phyloP scores from a whole-genome alignment of 1,140 invertebrate genomes.

The Caenorhabditis brenneri region DNA sequence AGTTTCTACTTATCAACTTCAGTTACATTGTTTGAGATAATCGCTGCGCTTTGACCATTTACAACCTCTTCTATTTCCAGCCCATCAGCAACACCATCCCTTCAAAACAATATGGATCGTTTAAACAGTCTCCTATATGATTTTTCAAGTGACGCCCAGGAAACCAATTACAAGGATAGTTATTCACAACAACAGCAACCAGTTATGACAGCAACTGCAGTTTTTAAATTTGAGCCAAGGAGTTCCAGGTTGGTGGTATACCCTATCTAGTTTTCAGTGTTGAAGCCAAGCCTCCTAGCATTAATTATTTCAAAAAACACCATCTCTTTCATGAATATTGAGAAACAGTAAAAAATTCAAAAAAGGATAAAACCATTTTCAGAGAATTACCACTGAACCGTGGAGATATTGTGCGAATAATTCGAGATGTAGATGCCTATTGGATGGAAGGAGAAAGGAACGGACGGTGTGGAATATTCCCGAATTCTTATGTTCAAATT shows the following conservation, averaged over 20 bases:
- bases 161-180: neutral
- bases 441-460: slow-evolving; percentile 94
- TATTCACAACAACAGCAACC: slow-evolving; percentile 11
- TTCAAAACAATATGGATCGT: slow-evolving; percentile 57
- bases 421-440: slow-evolving; percentile 84
- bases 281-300: no score
- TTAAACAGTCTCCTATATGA: slow-evolving; percentile 56
- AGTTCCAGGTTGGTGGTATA: neutral
- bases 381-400: slow-evolving; percentile 87
- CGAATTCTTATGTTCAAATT: slow-evolving; percentile 74
- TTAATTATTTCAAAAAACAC: no score
- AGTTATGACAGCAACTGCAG: slow-evolving; percentile 46
- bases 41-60: neutral
- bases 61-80: slow-evolving; percentile 30
- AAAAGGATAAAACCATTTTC: neutral
- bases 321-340: neutral
- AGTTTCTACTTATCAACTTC: no score
- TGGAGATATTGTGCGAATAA: slow-evolving; percentile 85
- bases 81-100: slow-evolving; percentile 47
- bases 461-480: slow-evolving; percentile 86
- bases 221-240: slow-evolving; percentile 54
- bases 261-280: no score
- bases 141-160: slow-evolving; percentile 40
- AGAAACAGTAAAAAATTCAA: neutral
- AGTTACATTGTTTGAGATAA: neutral